Evolutionary conservation across 2,113 vertebrate species (phyloP).

Genomic region (Leptosomus discolor): DNA sequence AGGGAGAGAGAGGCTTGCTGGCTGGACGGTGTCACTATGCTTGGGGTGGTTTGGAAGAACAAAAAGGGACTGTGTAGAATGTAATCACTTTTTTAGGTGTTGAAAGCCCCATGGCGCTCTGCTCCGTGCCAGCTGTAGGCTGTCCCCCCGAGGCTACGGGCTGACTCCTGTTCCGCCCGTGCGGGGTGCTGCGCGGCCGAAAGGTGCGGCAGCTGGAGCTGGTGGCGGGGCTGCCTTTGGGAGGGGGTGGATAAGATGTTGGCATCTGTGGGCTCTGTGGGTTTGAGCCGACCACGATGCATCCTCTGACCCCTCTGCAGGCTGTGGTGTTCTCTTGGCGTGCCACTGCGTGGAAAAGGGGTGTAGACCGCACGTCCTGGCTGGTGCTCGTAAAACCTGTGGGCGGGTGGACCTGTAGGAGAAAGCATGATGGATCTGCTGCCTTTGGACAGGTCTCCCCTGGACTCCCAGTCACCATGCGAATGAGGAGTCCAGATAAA

Average conservation of each 20-base stretch:
- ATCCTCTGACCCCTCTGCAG: neutral
- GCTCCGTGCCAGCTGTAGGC: neutral
- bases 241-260: neutral
- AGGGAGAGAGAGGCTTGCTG: neutral
- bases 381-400: neutral
- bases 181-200: too few relatives aligned
- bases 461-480: neutral
- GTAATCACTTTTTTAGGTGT: neutral
- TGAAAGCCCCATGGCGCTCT: neutral
- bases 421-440: neutral
- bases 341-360: neutral
- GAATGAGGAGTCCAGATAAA: neutral
- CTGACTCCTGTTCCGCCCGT: neutral
- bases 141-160: neutral
- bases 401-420: neutral
- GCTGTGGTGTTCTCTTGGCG: neutral
- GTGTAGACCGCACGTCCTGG: rapidly evolving
- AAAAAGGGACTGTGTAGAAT: neutral
- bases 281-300: rapidly evolving
- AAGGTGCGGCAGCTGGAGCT: neutral
- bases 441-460: neutral
- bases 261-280: neutral
- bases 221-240: neutral
- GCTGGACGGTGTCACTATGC: neutral
- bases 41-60: neutral